Evolutionary conservation across 2,797 vertebrate genomes (phyloP).

Genomic region (Spea hammondii): DNA sequence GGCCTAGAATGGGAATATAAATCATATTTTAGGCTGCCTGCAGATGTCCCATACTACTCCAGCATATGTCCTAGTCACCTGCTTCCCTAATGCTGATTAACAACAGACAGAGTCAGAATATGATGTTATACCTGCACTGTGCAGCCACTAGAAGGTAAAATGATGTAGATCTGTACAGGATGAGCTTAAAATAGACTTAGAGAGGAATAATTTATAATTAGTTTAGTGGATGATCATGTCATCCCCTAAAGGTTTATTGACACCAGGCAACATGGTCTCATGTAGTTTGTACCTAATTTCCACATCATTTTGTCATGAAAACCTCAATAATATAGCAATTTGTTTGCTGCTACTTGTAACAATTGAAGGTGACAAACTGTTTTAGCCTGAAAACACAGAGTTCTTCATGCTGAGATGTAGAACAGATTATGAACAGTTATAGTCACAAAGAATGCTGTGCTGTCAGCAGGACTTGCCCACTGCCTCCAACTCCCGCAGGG

Average conservation of each 20-base stretch:
- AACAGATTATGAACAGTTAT: conserved; percentile 17
- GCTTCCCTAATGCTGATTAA: no score
- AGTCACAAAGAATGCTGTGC: conserved; percentile 21
- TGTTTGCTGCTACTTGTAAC: background rate
- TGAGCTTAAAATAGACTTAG: no score
- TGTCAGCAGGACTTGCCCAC: background rate
- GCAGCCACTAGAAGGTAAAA: no score
- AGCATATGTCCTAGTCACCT: no score
- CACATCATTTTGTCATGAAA: background rate
- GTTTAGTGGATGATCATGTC: background rate
- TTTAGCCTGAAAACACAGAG: conserved; percentile 9
- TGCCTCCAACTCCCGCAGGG: background rate
- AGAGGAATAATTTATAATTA: no score
- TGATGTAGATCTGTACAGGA: no score
- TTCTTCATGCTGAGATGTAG: conserved; percentile 10
- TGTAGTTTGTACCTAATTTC: background rate
- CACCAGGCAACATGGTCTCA: background rate
- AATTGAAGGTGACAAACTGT: conserved; percentile 8
- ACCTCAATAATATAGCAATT: background rate
- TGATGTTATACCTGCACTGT: no score
- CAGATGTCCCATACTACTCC: no score
- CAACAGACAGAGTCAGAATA: no score
- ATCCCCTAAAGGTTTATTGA: background rate
- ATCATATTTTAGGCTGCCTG: no score
- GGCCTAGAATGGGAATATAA: no score